Conservation (phyloP, 2,888 invertebrate genomes). For the Eurytoma adleriae region DNA sequence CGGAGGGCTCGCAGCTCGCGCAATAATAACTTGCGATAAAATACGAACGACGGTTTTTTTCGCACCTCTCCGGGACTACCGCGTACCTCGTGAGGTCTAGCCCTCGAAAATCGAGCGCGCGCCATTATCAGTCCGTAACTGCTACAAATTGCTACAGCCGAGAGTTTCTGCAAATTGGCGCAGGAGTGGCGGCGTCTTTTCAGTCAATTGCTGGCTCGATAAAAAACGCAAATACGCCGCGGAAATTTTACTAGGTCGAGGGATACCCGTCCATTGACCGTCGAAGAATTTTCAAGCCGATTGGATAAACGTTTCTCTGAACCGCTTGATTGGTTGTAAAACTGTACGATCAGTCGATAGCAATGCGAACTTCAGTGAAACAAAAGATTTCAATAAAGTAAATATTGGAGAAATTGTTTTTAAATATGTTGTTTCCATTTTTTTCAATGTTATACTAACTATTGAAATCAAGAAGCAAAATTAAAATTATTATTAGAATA, state of each 20-base stretch:
- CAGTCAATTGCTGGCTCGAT: conserved; percentile 33
- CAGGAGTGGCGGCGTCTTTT: conserved; percentile 15
- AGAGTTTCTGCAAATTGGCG: conserved; percentile 38
- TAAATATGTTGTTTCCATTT: too few species aligned
- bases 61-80: conserved; percentile 19
- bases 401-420: too few species aligned
- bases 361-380: too few species aligned
- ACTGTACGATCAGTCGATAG: background rate
- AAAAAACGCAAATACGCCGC: conserved; percentile 42
- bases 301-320: conserved; percentile 46
- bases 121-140: conserved; percentile 50
- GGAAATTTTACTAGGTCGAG: conserved; percentile 22
- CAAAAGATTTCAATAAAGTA: too few species aligned
- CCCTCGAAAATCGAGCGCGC: conserved; percentile 32
- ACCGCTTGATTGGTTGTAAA: conserved; percentile 2
- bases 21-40: conserved; percentile 71
- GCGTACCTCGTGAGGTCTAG: background rate
- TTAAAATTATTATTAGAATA: too few species aligned
- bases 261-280: background rate
- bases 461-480: too few species aligned
- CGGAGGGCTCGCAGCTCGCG: conserved; percentile 62
- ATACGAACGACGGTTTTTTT: conserved; percentile 61
- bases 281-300: conserved; percentile 11
- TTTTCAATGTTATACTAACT: too few species aligned
- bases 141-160: conserved; percentile 39